phyloP scores from a whole-genome alignment of 1,140 invertebrate genomes.

The Diabrotica virgifera region DNA sequence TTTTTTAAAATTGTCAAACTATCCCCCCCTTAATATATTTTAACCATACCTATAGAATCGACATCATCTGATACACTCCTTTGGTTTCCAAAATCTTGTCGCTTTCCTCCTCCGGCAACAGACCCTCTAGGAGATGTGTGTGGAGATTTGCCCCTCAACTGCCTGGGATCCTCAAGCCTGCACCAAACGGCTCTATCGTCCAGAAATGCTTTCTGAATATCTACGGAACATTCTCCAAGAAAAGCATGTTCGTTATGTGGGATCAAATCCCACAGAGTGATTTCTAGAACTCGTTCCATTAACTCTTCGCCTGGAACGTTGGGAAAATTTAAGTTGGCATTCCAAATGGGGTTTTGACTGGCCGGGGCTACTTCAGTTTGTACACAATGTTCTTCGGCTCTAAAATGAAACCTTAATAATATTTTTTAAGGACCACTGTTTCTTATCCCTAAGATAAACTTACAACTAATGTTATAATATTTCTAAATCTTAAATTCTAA shows the following conservation, averaged over 20 bases:
- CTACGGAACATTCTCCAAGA: slow-evolving; percentile 78
- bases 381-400: slow-evolving; percentile 66
- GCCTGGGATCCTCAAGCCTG: slow-evolving; percentile 74
- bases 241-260: slow-evolving; percentile 79
- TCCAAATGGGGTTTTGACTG: slow-evolving; percentile 84
- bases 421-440: no score
- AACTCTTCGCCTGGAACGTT: slow-evolving; percentile 73
- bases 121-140: slow-evolving; percentile 78
- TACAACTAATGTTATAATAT: no score
- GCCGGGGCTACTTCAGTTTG: slow-evolving; percentile 80
- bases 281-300: slow-evolving; percentile 75
- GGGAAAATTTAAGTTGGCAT: slow-evolving; percentile 80
- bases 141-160: slow-evolving; percentile 66
- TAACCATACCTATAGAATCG: slow-evolving; percentile 57
- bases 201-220: slow-evolving; percentile 77
- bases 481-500: no score
- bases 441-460: no score
- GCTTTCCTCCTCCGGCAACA: slow-evolving; percentile 62
- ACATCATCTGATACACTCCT: slow-evolving; percentile 70
- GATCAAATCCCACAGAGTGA: slow-evolving; percentile 82
- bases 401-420: slow-evolving; percentile 40
- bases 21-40: slow-evolving; percentile 37
- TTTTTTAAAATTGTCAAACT: no score
- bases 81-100: slow-evolving; percentile 63
- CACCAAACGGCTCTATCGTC: slow-evolving; percentile 86